Evolutionary conservation across 30 jellyfish, hydroid and myxozoan species (phyloP).

Genomic region (Pelagia noctiluca): DNA sequence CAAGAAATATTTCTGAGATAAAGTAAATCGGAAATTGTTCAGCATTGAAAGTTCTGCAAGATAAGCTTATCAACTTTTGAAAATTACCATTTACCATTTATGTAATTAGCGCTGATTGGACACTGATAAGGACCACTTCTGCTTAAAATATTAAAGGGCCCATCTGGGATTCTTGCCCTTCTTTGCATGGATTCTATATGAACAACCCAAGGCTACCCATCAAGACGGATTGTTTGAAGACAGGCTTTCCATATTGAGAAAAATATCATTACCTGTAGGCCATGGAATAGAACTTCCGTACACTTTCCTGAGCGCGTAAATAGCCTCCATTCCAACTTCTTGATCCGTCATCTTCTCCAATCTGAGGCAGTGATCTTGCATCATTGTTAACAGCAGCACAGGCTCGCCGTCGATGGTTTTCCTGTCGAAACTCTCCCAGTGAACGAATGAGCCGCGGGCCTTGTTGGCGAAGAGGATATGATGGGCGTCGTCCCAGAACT

Average conservation of each 20-base stretch:
- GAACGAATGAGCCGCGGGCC: conserved; percentile 58
- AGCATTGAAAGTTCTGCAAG: too few relatives aligned
- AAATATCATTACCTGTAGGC: conserved; percentile 82
- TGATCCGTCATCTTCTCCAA: conserved; percentile 57
- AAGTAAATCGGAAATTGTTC: too few relatives aligned
- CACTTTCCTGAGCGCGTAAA: conserved; percentile 36
- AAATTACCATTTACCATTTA: too few relatives aligned
- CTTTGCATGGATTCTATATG: too few relatives aligned
- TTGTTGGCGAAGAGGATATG: conserved; percentile 70
- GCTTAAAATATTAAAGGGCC: too few relatives aligned
- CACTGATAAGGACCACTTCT: too few relatives aligned
- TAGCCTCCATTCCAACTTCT: conserved; percentile 54
- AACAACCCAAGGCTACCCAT: too few relatives aligned
- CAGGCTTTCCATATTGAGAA: not conserved
- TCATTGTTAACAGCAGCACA: conserved; percentile 66
- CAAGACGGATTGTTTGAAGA: not conserved
- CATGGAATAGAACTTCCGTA: conserved; percentile 68
- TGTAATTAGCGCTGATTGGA: too few relatives aligned
- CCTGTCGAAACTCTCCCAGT: conserved; percentile 79
- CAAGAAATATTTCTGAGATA: too few relatives aligned
- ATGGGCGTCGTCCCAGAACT: conserved; percentile 83
- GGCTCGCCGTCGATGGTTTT: conserved; percentile 34
- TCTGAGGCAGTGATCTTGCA: conserved; percentile 66
- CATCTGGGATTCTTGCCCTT: too few relatives aligned
- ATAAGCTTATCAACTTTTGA: too few relatives aligned